Base-by-base conservation (phyloP, 2,888 invertebrate genomes). In the Exephanes ischioxanthus region DNA sequence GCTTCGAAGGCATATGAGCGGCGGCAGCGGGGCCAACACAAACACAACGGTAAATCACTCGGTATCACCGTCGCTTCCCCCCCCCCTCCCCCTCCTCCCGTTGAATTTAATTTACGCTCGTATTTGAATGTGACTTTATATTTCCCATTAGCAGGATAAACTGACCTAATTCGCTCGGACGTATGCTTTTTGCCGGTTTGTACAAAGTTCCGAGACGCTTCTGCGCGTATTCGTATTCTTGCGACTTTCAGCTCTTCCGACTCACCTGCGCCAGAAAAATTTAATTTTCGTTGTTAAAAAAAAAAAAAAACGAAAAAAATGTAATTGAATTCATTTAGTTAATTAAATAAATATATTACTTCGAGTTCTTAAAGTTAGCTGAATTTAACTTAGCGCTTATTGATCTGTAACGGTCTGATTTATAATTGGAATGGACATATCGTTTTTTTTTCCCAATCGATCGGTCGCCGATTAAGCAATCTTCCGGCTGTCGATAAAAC, bases 101-200 rank as follows among this genome's bases (percentile, higher is more conserved):
- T 91, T 91, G 91, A 92, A 92, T 92, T 92, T 92, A 90, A 92
- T 92, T 92, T 91, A 90, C 90, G 89, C 89, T 87, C 89, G 90
- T 91, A 91, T 92, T 91, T 91, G 89, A 89, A 88, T 89, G 89
- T 89, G 91, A 92, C 91, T 92, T 92, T 91, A 91, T 93, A 92
- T 92, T 92, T 92, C 92, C 90, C 91, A 92, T 92, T 92, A 93
- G 92, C 90, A 88, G 90, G 90, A 91, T 91, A 92, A 93, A 92
- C 91, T 91, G 92, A 92, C 92, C 92, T 89, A 92, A 92, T 93
- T 92, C 89, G 80, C 82, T 83, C 79, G 84, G 75, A 41, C 66
- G 68, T 63, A 51, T 67, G 41, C 41, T 53, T 33, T 45, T 61
- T 41, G 70, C 71, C 30, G 30, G 58, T 58, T n/a, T 66, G 77